These are phyloP conservation scores for Drosophila suzukii DNA, from an alignment of 1,140 invertebrate genomes.

Conservation along the genomic window DNA sequence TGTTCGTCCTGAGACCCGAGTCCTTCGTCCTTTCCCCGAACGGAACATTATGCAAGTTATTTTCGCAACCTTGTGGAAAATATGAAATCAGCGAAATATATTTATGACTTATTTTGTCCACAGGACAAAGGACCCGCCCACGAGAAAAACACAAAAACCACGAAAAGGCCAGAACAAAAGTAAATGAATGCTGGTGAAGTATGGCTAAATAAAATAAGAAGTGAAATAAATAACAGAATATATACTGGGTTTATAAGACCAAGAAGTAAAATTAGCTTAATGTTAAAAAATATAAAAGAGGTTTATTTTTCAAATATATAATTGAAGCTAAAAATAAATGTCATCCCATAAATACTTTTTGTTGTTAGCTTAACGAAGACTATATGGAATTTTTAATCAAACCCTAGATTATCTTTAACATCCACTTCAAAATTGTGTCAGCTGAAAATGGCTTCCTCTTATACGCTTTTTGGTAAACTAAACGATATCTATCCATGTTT, in stretches of 20 bases:
- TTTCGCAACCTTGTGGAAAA: conserved; percentile 61
- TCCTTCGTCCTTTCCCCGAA: conserved; percentile 5
- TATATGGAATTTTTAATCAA: too few species aligned
- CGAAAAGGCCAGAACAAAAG: conserved; percentile 8
- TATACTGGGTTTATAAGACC: background rate
- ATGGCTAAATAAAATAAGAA: background rate
- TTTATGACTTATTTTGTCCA: conserved; percentile 72
- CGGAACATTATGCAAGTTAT: conserved; percentile 50
- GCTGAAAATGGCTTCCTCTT: background rate
- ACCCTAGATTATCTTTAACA: background rate
- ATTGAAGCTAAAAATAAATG: too few species aligned
- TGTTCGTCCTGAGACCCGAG: conserved; percentile 1
- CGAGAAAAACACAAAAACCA: conserved; percentile 1
- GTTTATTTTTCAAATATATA: too few species aligned
- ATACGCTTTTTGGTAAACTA: background rate
- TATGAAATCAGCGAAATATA: conserved; percentile 65
- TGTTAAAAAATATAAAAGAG: background rate
- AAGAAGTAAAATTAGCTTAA: background rate
- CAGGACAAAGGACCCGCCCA: conserved; percentile 24
- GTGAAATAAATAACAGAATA: background rate
- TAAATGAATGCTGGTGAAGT: conserved; percentile 19
- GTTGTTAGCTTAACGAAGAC: too few species aligned
- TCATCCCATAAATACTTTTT: too few species aligned
- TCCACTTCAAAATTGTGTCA: background rate
- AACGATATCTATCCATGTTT: background rate